A percentile compares a stretch with the other conserved stretches of the same genome.
Conservation (phyloP, 2,888 invertebrate genomes). For the Formica aserva region DNA sequence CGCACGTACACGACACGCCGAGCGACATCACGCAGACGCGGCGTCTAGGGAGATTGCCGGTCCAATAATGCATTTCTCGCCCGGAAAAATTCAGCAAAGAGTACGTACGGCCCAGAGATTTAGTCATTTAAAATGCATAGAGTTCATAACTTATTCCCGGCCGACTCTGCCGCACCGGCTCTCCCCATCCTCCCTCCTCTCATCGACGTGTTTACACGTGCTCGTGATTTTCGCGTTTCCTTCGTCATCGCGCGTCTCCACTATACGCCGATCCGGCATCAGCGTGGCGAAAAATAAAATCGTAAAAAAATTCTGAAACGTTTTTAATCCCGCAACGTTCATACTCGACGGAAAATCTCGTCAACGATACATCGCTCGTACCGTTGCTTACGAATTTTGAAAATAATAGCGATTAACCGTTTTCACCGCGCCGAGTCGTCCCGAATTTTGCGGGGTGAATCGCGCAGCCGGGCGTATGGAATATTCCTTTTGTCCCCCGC, state of each 20-base stretch:
- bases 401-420: conserved; percentile 28
- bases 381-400: conserved; percentile 17
- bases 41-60: conserved; percentile 77
- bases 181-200: conserved; percentile 35
- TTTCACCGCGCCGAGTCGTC: background rate
- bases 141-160: conserved; percentile 83
- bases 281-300: conserved; percentile 27
- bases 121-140: conserved; percentile 84
- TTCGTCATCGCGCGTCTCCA: conserved; percentile 35
- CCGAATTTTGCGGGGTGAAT: conserved; percentile 40
- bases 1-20: conserved; percentile 56
- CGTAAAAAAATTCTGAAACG: conserved; percentile 34
- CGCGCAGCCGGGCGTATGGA: conserved; percentile 10
- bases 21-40: conserved; percentile 60
- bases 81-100: conserved; percentile 77
- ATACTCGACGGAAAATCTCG: conserved; percentile 25
- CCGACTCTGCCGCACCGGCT: conserved; percentile 69
- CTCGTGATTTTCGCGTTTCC: conserved; percentile 56
- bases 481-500: conserved; percentile 31
- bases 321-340: conserved; percentile 2
- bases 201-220: conserved; percentile 59
- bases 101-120: conserved; percentile 81
- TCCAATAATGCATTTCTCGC: conserved; percentile 82
- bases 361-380: conserved; percentile 44
- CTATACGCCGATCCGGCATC: background rate